phyloP scores from a whole-genome alignment of 2,113 vertebrate genomes.

The Ictidomys tridecemlineatus region DNA sequence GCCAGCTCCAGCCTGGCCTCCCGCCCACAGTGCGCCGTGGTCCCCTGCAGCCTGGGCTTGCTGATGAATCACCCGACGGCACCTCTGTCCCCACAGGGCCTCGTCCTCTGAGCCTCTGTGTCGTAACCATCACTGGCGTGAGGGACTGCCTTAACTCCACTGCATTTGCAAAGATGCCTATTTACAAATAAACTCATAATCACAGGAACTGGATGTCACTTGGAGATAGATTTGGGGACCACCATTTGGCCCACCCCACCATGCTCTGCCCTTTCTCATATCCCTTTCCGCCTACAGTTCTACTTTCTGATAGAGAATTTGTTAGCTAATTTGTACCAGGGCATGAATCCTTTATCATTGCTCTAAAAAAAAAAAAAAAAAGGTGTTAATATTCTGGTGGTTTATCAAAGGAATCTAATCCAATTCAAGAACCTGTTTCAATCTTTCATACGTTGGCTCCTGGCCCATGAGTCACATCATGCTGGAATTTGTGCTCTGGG shows the following conservation, averaged over 20 bases:
- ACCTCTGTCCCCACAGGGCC: too few species aligned
- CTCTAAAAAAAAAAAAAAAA: neutral
- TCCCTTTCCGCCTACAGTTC: neutral
- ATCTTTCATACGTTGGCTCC: neutral
- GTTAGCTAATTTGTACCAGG: neutral
- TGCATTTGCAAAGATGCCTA: neutral
- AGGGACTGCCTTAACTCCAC: neutral
- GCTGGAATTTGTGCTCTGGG: neutral
- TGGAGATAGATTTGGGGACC: too few species aligned
- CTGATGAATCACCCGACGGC: fast-evolving
- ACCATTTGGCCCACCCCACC: neutral
- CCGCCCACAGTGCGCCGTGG: fast-evolving
- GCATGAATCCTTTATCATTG: neutral
- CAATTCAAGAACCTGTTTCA: neutral
- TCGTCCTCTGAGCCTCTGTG: neutral
- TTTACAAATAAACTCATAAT: neutral
- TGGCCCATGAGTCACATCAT: neutral
- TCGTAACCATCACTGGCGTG: neutral
- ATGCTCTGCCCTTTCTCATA: fast-evolving
- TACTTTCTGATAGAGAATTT: neutral
- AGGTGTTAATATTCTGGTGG: neutral
- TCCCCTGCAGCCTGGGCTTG: neutral
- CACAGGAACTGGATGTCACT: neutral
- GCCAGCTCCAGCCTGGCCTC: neutral
- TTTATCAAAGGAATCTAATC: neutral